Percentiles rank a stretch among this genome's conserved stretches.
Conservation (phyloP, 1,140 invertebrate genomes). For the Drosophila setifemur region DNA sequence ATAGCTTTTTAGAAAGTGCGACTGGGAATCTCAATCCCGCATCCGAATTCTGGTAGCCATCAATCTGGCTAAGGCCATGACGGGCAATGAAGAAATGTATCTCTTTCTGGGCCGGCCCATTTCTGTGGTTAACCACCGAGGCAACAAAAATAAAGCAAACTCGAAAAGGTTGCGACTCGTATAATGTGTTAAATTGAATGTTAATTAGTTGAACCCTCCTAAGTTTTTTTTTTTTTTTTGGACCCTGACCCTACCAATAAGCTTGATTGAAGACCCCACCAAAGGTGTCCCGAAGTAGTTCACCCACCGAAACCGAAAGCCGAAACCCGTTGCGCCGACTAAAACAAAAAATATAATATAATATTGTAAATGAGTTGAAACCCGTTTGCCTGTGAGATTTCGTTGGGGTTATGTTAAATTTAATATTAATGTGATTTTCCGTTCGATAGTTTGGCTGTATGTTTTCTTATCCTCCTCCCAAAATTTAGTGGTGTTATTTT, state of each 20-base stretch:
- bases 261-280: slow-evolving; percentile 26
- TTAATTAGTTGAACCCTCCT: slow-evolving; percentile 33
- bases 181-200: slow-evolving; percentile 47
- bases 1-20: slow-evolving; percentile 72
- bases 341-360: slow-evolving; percentile 33
- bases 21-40: background rate
- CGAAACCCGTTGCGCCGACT: slow-evolving; percentile 42
- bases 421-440: slow-evolving; percentile 45
- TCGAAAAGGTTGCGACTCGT: slow-evolving; percentile 1
- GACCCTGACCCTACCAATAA: background rate
- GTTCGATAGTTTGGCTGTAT: slow-evolving; percentile 24
- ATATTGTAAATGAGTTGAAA: slow-evolving; percentile 69
- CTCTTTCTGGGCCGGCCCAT: background rate
- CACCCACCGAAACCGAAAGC: slow-evolving; percentile 9
- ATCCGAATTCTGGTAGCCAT: slow-evolving; percentile 23
- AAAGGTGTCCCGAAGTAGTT: slow-evolving; percentile 52
- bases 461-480: slow-evolving; percentile 13
- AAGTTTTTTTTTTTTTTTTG: background rate
- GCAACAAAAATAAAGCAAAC: slow-evolving; percentile 1
- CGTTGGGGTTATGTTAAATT: slow-evolving; percentile 21
- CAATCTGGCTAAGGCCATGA: slow-evolving; percentile 8
- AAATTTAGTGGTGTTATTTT: slow-evolving; percentile 18
- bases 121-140: slow-evolving; percentile 11
- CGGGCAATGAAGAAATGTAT: slow-evolving; percentile 2
- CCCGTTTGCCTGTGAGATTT: slow-evolving; percentile 58